Conservation (phyloP, 2,888 invertebrate species). For the Athalia rosae region DNA sequence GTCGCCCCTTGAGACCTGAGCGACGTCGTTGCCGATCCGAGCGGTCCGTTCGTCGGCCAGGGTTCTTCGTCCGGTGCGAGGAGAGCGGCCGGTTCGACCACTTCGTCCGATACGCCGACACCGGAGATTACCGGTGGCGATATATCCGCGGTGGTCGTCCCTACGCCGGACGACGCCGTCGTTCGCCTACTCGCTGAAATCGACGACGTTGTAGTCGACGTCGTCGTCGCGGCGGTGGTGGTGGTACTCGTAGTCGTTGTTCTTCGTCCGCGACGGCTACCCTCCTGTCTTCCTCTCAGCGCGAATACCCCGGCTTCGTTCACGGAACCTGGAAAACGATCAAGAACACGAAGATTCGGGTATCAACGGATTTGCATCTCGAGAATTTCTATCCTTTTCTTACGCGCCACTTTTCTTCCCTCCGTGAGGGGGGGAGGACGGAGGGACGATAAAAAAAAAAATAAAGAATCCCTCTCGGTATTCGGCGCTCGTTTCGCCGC, state of each 20-base stretch:
- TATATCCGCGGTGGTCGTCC: slow-evolving; percentile 9
- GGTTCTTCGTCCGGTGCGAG: slow-evolving; percentile 67
- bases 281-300: slow-evolving; percentile 67
- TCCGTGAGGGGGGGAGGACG: too few species aligned
- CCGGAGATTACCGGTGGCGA: slow-evolving; percentile 45
- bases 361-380: neutral
- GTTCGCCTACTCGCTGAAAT: slow-evolving; percentile 54
- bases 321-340: slow-evolving; percentile 64
- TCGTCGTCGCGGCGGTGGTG: slow-evolving; percentile 51
- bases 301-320: slow-evolving; percentile 70
- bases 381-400: neutral
- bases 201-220: too few species aligned
- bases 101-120: slow-evolving; percentile 53
- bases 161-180: slow-evolving; percentile 7
- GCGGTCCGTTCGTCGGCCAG: slow-evolving; percentile 61
- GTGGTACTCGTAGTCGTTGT: slow-evolving; percentile 64
- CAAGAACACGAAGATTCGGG: neutral
- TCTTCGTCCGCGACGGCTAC: slow-evolving; percentile 64
- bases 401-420: too few species aligned
- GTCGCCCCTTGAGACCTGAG: slow-evolving; percentile 51
- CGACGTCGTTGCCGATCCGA: slow-evolving; percentile 49
- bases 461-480: too few species aligned
- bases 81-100: slow-evolving; percentile 68
- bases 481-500: neutral
- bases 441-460: too few species aligned